Evolutionary conservation across 2,797 vertebrate species (phyloP).

Genomic region (Yasuhikotakia modesta): DNA sequence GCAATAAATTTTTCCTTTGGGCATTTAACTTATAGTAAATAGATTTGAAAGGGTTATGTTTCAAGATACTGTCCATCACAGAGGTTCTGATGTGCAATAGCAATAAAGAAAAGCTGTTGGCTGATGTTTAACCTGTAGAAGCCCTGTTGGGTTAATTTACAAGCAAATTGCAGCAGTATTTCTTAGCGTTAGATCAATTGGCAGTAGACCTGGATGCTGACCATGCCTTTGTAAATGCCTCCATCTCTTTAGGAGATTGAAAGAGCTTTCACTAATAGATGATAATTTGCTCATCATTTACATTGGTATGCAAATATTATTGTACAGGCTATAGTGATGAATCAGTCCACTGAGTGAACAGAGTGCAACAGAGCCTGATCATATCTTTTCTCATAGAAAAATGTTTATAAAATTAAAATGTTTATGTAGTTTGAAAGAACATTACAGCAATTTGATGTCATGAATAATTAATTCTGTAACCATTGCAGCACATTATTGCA

Average conservation of each 20-base stretch:
- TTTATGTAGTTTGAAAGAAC: not conserved
- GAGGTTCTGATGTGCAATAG: not conserved
- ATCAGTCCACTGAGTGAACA: not conserved
- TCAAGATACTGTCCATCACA: not conserved
- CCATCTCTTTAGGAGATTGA: constrained; percentile 26
- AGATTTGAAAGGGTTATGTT: constrained; percentile 3
- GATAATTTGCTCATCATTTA: constrained; percentile 14
- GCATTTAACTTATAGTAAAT: constrained; percentile 8
- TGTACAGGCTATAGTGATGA: not conserved
- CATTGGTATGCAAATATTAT: constrained; percentile 23
- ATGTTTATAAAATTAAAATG: not conserved
- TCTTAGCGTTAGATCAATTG: constrained; percentile 3
- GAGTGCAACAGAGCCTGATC: not conserved
- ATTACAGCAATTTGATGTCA: not conserved
- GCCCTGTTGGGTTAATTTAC: constrained; percentile 5
- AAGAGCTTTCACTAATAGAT: constrained; percentile 16
- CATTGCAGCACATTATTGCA: not conserved
- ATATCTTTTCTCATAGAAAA: not conserved
- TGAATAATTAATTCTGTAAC: not conserved
- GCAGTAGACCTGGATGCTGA: constrained; percentile 24
- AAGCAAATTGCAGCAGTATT: constrained; percentile 13
- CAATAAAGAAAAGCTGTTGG: not conserved
- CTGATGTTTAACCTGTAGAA: not conserved
- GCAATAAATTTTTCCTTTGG: not conserved
- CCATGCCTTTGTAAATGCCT: not conserved